These are phyloP conservation scores for Hozukius guyotensis DNA, from an alignment of 2,797 vertebrate species.

Conservation along the genomic window DNA sequence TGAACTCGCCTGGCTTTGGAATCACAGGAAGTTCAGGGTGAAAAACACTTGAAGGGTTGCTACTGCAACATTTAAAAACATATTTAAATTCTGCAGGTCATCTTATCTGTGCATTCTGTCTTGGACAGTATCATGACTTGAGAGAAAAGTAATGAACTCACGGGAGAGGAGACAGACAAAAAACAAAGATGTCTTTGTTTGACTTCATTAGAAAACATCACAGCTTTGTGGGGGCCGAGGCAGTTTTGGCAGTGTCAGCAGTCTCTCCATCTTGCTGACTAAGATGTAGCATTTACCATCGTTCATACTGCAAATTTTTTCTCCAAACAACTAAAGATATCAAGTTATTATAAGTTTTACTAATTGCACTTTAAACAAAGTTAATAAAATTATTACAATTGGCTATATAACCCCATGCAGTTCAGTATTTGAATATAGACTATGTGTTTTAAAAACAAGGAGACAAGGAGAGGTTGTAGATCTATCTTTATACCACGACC, in stretches of 20 bases:
- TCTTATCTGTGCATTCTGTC: slow-evolving; percentile 53
- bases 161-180: slow-evolving; percentile 10
- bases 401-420: neutral
- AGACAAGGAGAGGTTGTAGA: neutral
- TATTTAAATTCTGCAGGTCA: slow-evolving; percentile 38
- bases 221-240: slow-evolving; percentile 53
- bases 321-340: neutral
- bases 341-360: neutral
- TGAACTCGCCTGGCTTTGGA: slow-evolving; percentile 89
- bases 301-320: neutral
- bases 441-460: neutral
- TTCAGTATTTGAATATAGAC: neutral
- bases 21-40: slow-evolving; percentile 90
- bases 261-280: slow-evolving; percentile 32
- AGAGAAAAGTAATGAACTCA: slow-evolving; percentile 47
- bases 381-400: neutral
- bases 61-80: slow-evolving; percentile 52
- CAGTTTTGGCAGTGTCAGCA: slow-evolving; percentile 41
- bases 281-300: neutral
- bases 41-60: slow-evolving; percentile 80
- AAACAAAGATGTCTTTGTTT: slow-evolving; percentile 64
- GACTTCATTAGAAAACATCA: slow-evolving; percentile 69
- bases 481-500: neutral
- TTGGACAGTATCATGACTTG: slow-evolving; percentile 60
- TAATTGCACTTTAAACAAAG: neutral